Base-by-base conservation (phyloP, 2,888 invertebrate genomes). In the Xylota sylvarum region DNA sequence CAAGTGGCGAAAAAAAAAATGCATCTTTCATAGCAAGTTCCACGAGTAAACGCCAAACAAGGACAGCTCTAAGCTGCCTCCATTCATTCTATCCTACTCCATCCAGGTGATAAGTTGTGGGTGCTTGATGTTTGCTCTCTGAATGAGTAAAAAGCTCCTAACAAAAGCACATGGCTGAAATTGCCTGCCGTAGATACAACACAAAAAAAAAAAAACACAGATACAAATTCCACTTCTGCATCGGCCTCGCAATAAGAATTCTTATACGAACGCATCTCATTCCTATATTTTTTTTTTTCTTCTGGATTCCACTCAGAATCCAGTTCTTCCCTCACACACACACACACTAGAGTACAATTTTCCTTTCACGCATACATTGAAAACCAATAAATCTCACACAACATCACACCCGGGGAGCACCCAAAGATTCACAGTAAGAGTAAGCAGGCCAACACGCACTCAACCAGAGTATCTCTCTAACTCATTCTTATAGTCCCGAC, bases 231-330 rank as follows among this genome's bases (percentile, higher is more conserved):
- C 70, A 52, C 56, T 65, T 82, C 82, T 72, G 76, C 72, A 77
- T 67, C 80, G 72, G 60, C 19, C 35, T 62, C 50, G 32, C 32
- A 69, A 80, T 60, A 65, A 52, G 67, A 79, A 80, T 85, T 85
- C 67, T 85, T 67, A 86, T 78, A 72, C 77, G 82, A 82, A 86
- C 81, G 60, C 77, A 86, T 81, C 77, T 70, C 72, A 72, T 72
- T 81, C 72, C 85, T 60, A 64, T 32, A 40, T 73, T 35, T 35
- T 35, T 35, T 35, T 5, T 9, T 62, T 83, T 58, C 55, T 46
- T 70, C 50, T 37, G 56, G 60, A 87, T 82, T 87, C 78, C 87
- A 88, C 85, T 87, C 87, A 88, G 88, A 88, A 84, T 88, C 89
- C 89, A 89, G 88, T 88, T 87, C 79, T 70, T 69, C 73, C 10